Evolutionary conservation across 2,113 vertebrate genomes (phyloP).

Genomic region (Phylloscopus whistleri): DNA sequence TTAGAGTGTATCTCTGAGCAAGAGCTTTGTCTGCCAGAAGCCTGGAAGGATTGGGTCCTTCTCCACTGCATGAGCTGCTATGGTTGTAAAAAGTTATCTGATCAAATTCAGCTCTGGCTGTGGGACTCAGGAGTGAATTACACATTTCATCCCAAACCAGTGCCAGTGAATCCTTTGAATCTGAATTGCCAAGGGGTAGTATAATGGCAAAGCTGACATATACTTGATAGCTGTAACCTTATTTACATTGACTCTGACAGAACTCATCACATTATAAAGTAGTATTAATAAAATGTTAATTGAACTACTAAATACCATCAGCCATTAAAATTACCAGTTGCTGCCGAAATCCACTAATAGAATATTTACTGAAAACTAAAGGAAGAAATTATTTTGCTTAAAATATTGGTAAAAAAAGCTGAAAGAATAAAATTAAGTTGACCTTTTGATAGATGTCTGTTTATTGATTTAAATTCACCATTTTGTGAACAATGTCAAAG

Average conservation of each 20-base stretch:
- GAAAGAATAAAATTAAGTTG: slow-evolving; percentile 74
- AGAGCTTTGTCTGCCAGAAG: neutral
- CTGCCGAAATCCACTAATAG: neutral
- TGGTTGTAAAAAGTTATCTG: rapidly evolving
- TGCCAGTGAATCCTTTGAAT: neutral
- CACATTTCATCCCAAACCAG: neutral
- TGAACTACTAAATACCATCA: slow-evolving; percentile 19
- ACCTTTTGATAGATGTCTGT: slow-evolving; percentile 78
- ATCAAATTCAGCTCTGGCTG: neutral
- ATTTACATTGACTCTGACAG: slow-evolving; percentile 49
- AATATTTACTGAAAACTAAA: slow-evolving; percentile 18
- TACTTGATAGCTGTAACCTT: slow-evolving; percentile 55
- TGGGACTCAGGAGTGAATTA: neutral
- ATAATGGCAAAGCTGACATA: slow-evolving; percentile 19
- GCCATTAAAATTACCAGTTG: neutral
- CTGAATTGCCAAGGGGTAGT: slow-evolving; percentile 4
- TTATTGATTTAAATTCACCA: slow-evolving; percentile 78
- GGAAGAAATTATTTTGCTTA: slow-evolving; percentile 57
- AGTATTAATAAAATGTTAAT: slow-evolving; percentile 47
- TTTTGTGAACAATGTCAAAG: slow-evolving; percentile 72
- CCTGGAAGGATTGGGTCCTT: neutral
- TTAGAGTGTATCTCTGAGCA: rapidly evolving
- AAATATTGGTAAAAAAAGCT: slow-evolving; percentile 48
- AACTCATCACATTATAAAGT: slow-evolving; percentile 16
- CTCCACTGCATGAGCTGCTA: rapidly evolving